Base-by-base conservation (phyloP, 2,113 vertebrate species). In the Tetrao urogallus region DNA sequence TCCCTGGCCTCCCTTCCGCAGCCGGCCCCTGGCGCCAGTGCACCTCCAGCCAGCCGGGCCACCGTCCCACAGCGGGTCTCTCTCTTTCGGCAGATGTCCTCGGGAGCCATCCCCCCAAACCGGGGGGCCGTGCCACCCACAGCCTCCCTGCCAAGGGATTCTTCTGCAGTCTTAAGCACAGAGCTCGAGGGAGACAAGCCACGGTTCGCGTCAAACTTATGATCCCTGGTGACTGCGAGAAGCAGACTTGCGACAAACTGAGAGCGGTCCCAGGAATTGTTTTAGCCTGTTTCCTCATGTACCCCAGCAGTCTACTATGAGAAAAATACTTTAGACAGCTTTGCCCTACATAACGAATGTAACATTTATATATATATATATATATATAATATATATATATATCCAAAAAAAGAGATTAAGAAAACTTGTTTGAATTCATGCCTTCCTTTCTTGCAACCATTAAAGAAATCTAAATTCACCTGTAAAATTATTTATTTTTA, bases 181-280 rank as follows among this genome's bases (percentile, higher is more conserved):
- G 99, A 99, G 96, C 98, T 98, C 70, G 99, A 99, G 83, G 98
- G 99, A 98, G 99, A 99, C 96, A 99, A 99, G 97, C 98, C 98
- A 95, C 98, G 99, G 66, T 99, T 99, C 93, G 98, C 99, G 83
- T 99, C 99, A 90, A 99, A 99, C 98, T 99, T 99, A 99, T 99
- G 99, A 99, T 99, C 97, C 97, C 97, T 90, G 92, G 95, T 96
- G 76, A 93, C 96, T 95, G 93, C 93, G 82, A 93, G 89, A 96
- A 95, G 83, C 85, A 83, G 95, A 94, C 85, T 96, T 96, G 90
- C 74, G 30, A 97, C 69, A 88, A 97, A 98, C 98, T 97, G 94
- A 97, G 97, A 94, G 95, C 95, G 77, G 58, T 95, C 98, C 97
- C 98, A 95, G 48, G 97, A 91, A 95, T 96, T 97, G 95, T 98